Evolutionary conservation across 2,113 vertebrate genomes (phyloP), one percentile per base, ranked within the genome.

Genomic region (Aphyosemion australe): DNA sequence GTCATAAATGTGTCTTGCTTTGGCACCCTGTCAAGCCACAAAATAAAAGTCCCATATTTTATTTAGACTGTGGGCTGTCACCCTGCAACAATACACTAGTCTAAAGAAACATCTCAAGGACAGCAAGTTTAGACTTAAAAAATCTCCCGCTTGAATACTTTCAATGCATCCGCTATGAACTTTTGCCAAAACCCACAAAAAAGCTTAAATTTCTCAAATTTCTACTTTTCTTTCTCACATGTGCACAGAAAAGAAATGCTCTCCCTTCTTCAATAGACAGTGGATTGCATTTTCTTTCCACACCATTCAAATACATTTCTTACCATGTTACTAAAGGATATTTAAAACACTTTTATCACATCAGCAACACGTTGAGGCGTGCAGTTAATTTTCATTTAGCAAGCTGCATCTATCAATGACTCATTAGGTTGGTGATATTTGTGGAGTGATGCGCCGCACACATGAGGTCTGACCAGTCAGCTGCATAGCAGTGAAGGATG

Each of bases 1-100:
- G 52, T 26, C 51, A 53, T 37, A 50, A 56, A 60, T 13, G 39
- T 46, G 8, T 65, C 49, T 53, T 56, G 52, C 43, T 60, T 62
- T 69, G 50, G 60, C 42, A 74, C 9, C 26, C 54, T 76, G 61
- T 61, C 37, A 65, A 74, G 15, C 37, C 37, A 63, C 60, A 63
- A 46, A 54, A 43, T 52, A 59, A 55, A 57, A 50, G 37, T 43
- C 47, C 61, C 42, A 62, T 60, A 58, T 69, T 63, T 73, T 69
- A 65, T 71, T 54, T 41, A 55, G 34, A 49, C 54, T 26, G 21
- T 21, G 13, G 66, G 14, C 66, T 71, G 65, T 79, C 65, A 74
- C 34, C 16, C 58, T 52, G 46, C 59, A 68, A 76, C 34, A 62
- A 55, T 59, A 39, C 34, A 58, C 19, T 61, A 45, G 16, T 61